Conservation (phyloP, 2,797 vertebrate species). For the Darevskia mixta region DNA sequence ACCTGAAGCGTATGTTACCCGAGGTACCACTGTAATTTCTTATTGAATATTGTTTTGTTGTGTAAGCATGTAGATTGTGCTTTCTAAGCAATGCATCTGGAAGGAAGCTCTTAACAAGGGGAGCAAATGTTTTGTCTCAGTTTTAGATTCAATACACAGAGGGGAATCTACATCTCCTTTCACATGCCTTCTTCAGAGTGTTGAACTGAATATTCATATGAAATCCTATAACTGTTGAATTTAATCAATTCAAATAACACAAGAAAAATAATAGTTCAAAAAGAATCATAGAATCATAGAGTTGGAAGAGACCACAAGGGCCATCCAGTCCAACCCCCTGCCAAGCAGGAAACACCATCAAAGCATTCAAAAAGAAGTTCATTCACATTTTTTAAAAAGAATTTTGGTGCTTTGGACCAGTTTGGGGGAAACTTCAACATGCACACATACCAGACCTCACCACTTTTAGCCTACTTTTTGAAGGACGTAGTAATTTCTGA, state of each 20-base stretch:
- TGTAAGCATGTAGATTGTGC: neutral
- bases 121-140: neutral
- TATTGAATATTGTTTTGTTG: neutral
- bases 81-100: slow-evolving; percentile 9
- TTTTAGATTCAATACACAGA: neutral
- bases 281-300: no score
- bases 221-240: neutral
- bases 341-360: no score
- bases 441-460: no score
- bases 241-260: neutral
- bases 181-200: slow-evolving; percentile 1
- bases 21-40: neutral
- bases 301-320: no score
- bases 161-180: neutral
- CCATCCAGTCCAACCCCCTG: no score
- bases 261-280: neutral
- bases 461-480: no score
- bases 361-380: neutral
- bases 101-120: neutral
- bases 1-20: no score
- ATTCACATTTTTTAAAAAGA: no score
- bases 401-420: no score
- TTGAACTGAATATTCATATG: slow-evolving; percentile 5
- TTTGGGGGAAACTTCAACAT: no score
- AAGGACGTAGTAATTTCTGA: no score